Evolutionary conservation across 2,888 invertebrate species (phyloP).

Genomic region (Zele albiditarsus): DNA sequence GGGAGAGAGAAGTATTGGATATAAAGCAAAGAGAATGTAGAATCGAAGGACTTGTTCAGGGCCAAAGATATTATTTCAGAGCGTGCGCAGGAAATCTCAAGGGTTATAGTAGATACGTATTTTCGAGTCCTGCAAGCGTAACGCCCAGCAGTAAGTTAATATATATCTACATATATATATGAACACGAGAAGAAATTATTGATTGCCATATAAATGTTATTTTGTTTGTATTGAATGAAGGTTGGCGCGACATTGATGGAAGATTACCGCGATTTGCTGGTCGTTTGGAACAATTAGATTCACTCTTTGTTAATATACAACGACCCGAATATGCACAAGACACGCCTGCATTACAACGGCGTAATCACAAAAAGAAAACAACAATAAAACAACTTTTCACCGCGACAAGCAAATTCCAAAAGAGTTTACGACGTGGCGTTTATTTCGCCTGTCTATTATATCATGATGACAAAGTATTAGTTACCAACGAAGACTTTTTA

Average conservation of each 20-base stretch:
- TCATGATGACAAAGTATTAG: conserved; percentile 95
- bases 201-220: conserved; percentile 1
- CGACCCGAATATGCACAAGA: conserved; percentile 81
- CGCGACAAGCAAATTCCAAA: conserved; percentile 97
- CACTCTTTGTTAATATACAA: conserved; percentile 82
- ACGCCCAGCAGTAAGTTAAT: conserved; percentile 89
- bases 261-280: conserved; percentile 81
- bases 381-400: conserved; percentile 96
- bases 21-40: conserved; percentile 78
- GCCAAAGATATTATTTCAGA: conserved; percentile 90
- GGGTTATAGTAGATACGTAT: conserved; percentile 87
- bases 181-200: neutral
- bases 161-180: neutral
- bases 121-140: conserved; percentile 87
- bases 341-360: conserved; percentile 78
- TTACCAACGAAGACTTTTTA: conserved; percentile 97
- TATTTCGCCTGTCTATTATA: conserved; percentile 95
- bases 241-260: conserved; percentile 89
- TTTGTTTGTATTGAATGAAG: conserved; percentile 71
- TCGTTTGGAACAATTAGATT: conserved; percentile 82
- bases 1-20: conserved; percentile 84
- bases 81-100: conserved; percentile 95
- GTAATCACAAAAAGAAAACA: conserved; percentile 88
- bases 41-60: conserved; percentile 86
- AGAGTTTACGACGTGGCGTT: conserved; percentile 92